Evolutionary conservation across 2,888 invertebrate genomes (phyloP).

Genomic region (Holacanthella duospinosa): DNA sequence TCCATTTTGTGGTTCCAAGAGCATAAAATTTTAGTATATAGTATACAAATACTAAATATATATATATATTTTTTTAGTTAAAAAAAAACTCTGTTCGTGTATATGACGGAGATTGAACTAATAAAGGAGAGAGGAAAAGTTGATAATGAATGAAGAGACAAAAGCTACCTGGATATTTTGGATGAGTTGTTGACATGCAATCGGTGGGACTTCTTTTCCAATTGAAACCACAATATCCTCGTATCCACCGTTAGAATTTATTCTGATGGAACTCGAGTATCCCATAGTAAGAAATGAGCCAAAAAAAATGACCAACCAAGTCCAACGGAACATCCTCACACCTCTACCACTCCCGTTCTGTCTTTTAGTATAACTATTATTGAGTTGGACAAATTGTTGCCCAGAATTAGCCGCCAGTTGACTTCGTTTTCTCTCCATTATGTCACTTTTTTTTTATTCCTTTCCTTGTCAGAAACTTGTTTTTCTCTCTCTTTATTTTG

Average conservation of each 20-base stretch:
- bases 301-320: not conserved
- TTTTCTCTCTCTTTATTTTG: not conserved
- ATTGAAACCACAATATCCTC: constrained; percentile 37
- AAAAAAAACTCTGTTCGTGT: no score
- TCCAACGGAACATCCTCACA: not conserved
- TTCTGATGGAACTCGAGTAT: constrained; percentile 21
- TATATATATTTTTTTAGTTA: no score
- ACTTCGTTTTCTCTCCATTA: constrained; percentile 6
- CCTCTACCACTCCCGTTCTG: no score
- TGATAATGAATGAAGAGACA: not conserved
- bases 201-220: constrained; percentile 37
- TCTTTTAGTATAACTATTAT: not conserved
- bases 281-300: constrained; percentile 8
- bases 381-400: not conserved
- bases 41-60: no score
- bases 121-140: constrained; percentile 2
- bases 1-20: no score
- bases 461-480: not conserved
- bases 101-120: not conserved
- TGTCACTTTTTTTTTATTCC: not conserved
- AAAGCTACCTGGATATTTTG: constrained; percentile 35
- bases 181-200: constrained; percentile 37
- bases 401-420: not conserved
- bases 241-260: constrained; percentile 36
- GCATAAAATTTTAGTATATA: no score